Evolutionary conservation across 2,888 invertebrate species (phyloP).

Genomic region (Ommatoiulus sabulosus): DNA sequence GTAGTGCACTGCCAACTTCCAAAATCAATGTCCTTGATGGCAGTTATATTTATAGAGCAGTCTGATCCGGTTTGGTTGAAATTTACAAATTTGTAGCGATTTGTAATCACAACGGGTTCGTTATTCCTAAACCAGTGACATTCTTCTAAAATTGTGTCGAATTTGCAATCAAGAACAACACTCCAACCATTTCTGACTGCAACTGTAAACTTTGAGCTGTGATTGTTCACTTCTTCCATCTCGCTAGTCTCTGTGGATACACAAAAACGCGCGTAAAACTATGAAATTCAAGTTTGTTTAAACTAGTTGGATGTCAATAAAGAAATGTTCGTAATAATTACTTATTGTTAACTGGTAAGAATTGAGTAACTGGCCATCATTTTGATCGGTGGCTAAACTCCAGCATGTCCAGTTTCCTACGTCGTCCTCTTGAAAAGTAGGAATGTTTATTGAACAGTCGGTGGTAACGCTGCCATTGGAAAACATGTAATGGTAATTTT

Average conservation of each 20-base stretch:
- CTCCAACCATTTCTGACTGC: background rate
- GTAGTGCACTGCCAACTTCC: constrained; percentile 22
- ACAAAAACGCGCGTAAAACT: background rate
- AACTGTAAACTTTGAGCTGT: background rate
- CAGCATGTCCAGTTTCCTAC: constrained; percentile 53
- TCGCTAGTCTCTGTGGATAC: background rate
- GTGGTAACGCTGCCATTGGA: constrained; percentile 29
- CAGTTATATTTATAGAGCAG: constrained; percentile 15
- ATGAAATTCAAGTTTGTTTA: background rate
- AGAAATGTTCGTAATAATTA: background rate
- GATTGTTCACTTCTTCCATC: background rate
- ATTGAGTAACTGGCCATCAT: constrained; percentile 29
- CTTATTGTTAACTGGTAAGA: background rate
- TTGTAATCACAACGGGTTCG: background rate
- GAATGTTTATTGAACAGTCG: constrained; percentile 38
- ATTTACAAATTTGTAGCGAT: background rate
- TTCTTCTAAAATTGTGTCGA: background rate
- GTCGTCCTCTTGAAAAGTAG: background rate
- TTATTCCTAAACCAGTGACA: background rate
- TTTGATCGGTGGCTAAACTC: constrained; percentile 48
- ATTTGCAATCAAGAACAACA: background rate
- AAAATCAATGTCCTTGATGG: background rate
- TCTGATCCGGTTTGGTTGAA: background rate
- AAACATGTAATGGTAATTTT: constrained; percentile 16
- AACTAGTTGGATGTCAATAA: background rate